Evolutionary conservation across 2,113 vertebrate species (phyloP).

Genomic region (Lipophrys pholis): DNA sequence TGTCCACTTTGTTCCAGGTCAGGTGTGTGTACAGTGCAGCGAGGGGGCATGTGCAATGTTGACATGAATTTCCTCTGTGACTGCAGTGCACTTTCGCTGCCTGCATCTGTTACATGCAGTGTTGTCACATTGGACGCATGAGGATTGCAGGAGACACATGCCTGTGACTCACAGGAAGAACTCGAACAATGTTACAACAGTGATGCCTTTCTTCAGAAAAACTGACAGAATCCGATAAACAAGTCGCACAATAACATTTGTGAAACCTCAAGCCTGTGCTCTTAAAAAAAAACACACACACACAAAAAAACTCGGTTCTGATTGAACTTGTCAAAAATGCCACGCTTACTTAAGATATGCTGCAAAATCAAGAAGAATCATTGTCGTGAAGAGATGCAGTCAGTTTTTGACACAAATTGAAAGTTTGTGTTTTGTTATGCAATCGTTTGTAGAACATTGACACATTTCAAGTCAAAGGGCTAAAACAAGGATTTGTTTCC

Average conservation of each 20-base stretch:
- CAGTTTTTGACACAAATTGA: no score
- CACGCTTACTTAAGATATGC: no score
- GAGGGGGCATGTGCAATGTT: conserved; percentile 64
- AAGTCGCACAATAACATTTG: conserved; percentile 22
- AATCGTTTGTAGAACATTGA: no score
- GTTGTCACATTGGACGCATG: conserved; percentile 47
- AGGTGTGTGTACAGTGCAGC: conserved; percentile 69
- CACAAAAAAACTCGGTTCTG: not conserved
- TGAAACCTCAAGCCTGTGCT: conserved; percentile 4
- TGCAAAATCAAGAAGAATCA: no score
- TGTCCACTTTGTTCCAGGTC: conserved; percentile 81
- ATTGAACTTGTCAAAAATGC: not conserved
- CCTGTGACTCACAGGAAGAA: conserved; percentile 36
- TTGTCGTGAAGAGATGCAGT: no score
- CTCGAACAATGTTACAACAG: conserved; percentile 20
- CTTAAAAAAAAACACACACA: no score
- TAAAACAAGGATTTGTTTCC: no score
- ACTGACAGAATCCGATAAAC: conserved; percentile 36
- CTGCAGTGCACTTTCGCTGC: conserved; percentile 34
- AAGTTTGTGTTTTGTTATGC: no score
- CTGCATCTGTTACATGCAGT: conserved; percentile 53
- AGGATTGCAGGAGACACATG: conserved; percentile 49
- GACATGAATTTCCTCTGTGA: conserved; percentile 56
- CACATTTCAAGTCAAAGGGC: no score
- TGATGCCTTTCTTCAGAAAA: conserved; percentile 5